Evolutionary conservation across 23 tunicate genomes (phyloP), one percentile per base, ranked within the genome.

Genomic region (Ascidia mentula): DNA sequence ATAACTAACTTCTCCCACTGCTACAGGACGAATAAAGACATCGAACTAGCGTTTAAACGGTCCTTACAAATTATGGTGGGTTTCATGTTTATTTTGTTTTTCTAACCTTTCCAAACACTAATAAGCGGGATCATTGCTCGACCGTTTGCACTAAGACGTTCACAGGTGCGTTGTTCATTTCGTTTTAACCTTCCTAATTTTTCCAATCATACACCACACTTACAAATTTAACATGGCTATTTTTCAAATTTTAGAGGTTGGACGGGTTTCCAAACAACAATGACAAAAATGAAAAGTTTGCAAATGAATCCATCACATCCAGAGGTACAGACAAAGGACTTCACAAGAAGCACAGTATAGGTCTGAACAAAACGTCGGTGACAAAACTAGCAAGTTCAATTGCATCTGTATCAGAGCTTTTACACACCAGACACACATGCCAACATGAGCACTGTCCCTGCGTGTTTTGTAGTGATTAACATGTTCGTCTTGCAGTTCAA

Each of bases 1-100:
- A 87, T 87, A 33, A 31, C 86, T 1, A 87, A 87, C 75, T 87
- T 87, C 40, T 73, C 86, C 0, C 37, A 76, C 37, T 87, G 77
- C 78, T 87, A 87, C 45, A 32, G 69, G 30, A 75, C 61, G 37
- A 60, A 77, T 40, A 38, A 38, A 36, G 82, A 82, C 8, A 30
- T 77, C 20, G 92, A 87, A 38, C 32, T 34, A 28, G 92, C 92
- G 18, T 87, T 75, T 40, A 81, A 81, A 45, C 74, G 92, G 32
- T 46, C 74, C 20, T 60, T 81, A 22, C 76, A 82, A 61, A 46
- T 77, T 34, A 33, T 40, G 82, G 92, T 87, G n/a, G n/a, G n/a
- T n/a, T n/a, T n/a, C n/a, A n/a, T n/a, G n/a, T n/a, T n/a, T n/a
- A n/a, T n/a, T n/a, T n/a, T n/a, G n/a, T n/a, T n/a, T n/a, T n/a